A percentile compares a stretch with the other conserved stretches of the same genome.
phyloP scores from a whole-genome alignment of 2,888 invertebrate genomes.

The Acanthococcus lagerstroemiae region DNA sequence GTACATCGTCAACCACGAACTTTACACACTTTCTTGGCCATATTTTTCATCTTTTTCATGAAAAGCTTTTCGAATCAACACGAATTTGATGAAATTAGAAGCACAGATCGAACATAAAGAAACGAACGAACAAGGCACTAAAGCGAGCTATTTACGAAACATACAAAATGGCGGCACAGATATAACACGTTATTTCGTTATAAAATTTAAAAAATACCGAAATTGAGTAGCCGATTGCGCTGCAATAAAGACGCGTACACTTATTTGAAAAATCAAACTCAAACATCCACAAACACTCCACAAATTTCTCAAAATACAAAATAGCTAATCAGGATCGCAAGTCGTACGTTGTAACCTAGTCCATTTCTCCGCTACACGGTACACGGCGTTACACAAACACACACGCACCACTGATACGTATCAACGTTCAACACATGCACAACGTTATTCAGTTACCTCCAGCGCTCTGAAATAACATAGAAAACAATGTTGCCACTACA shows the following conservation, averaged over 20 bases:
- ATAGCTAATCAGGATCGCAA: conserved; percentile 29
- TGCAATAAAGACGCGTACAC: not conserved
- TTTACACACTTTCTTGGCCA: not conserved
- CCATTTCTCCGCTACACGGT: conserved; percentile 26
- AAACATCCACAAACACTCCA: conserved; percentile 26
- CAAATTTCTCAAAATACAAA: conserved; percentile 29
- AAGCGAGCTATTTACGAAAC: conserved; percentile 28
- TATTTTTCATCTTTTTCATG: not conserved
- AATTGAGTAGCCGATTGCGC: not conserved
- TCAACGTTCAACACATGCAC: conserved; percentile 9
- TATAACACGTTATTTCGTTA: conserved; percentile 18
- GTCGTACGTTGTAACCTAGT: conserved; percentile 30
- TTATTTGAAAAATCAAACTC: conserved; percentile 11
- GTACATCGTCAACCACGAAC: not conserved
- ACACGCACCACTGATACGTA: not conserved
- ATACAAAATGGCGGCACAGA: conserved; percentile 30
- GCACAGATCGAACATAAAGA: conserved; percentile 12
- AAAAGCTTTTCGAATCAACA: not conserved
- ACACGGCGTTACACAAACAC: conserved; percentile 21
- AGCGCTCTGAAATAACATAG: no score
- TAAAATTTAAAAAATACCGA: conserved; percentile 16
- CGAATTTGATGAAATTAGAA: not conserved
- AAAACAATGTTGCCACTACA: conserved; percentile 3
- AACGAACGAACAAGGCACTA: conserved; percentile 29
- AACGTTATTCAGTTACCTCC: conserved; percentile 6